Evolutionary conservation across 2,797 vertebrate species (phyloP), one percentile per base, ranked within the genome.

Genomic region (Amblyopsis hoosieri): DNA sequence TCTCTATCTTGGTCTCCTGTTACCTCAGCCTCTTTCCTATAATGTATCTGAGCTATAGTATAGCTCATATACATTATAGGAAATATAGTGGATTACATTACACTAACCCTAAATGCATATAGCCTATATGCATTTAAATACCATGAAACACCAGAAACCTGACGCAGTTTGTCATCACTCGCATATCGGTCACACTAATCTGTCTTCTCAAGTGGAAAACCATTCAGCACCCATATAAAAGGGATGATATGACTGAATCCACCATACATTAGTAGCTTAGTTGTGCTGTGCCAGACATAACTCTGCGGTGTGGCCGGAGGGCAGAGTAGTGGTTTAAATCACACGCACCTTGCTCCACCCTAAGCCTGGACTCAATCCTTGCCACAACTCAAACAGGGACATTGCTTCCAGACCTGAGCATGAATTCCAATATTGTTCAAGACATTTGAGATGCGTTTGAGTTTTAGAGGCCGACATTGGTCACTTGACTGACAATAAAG

Each of bases 171-270:
- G 50, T 14, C 50, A 51, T 51, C 15, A 54, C 12, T 19, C 52
- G 12, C 23, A 23, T 17, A 12, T 72, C 63, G 68, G 65, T 64
- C 67, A 55, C 23, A 23, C 66, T 57, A 7, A 67, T 62, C 61
- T 56, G 53, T 45, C 66, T 59, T 49, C 50, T 72, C 57, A 46
- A 60, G 37, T 58, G 55, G 31, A 50, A 82, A 67, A 80, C 76
- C 79, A 82, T 82, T 85, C 54, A 15, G 0, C 53, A 72, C 75
- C 63, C 61, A 86, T 90, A 81, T 83, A 83, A 88, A 90, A 78
- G 72, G 79, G 76, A 80, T 79, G 75, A 88, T 87, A 83, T 86
- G 80, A 70, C 74, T 85, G 76, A 58, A 57, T 14, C 60, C 55
- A 66, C 67, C 45, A 12, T 56, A 63, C 71, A 66, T 79, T 66